Conservation (phyloP, 2,797 vertebrate genomes). For the Paedocypris micromegethes region DNA sequence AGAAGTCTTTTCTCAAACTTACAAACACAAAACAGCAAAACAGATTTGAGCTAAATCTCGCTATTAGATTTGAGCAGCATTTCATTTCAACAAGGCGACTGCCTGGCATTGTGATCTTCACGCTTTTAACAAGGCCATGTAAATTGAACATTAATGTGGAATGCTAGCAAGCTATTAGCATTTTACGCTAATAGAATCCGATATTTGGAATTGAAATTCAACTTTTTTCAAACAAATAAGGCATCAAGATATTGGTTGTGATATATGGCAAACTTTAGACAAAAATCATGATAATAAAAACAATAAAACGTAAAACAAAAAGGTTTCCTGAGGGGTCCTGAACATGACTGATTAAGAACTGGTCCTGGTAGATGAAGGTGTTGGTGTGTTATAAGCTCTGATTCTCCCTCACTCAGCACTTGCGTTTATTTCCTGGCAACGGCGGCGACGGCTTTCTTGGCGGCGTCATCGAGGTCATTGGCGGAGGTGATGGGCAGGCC, state of each 20-base stretch:
- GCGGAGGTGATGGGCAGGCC: constrained; percentile 88
- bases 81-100: constrained; percentile 22
- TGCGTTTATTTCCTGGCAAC: constrained; percentile 74
- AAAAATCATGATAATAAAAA: no score
- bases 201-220: no score
- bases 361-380: not conserved
- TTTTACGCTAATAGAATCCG: not conserved
- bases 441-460: constrained; percentile 86
- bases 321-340: no score
- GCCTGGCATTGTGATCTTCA: constrained; percentile 2
- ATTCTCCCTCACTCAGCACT: constrained; percentile 1
- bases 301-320: no score
- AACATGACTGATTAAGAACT: no score
- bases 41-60: not conserved
- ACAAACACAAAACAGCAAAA: not conserved
- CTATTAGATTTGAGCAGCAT: constrained; percentile 15
- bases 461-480: constrained; percentile 88
- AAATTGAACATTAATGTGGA: constrained; percentile 2
- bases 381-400: not conserved
- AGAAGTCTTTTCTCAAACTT: constrained; percentile 7
- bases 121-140: constrained; percentile 1
- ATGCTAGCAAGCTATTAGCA: constrained; percentile 6
- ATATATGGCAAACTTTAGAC: no score
- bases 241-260: no score
- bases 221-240: no score